These are phyloP conservation scores for Okapia johnstoni DNA, from an alignment of 2,113 vertebrate genomes.

Conservation along the genomic window DNA sequence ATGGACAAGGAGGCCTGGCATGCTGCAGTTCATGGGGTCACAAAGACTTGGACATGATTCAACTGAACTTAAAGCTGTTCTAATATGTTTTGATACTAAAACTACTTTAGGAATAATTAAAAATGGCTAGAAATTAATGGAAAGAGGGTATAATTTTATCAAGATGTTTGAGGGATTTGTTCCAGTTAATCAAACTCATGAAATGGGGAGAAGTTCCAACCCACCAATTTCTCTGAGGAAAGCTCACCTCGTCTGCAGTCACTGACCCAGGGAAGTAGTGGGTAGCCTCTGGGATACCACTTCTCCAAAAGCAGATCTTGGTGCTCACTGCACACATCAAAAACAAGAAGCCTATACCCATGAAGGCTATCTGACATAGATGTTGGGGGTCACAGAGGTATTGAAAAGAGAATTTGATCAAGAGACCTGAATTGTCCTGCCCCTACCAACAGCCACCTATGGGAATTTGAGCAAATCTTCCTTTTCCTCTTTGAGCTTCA, in stretches of 20 bases:
- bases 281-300: rapidly evolving
- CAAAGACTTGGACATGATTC: rapidly evolving
- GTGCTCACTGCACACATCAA: too few relatives aligned
- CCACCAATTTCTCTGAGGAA: too few relatives aligned
- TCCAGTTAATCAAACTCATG: neutral
- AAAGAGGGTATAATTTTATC: neutral
- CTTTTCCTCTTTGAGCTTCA: neutral
- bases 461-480: neutral
- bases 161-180: neutral
- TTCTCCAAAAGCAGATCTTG: neutral
- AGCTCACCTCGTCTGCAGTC: neutral
- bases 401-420: neutral
- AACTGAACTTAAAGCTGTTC: neutral
- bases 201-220: neutral
- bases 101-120: neutral
- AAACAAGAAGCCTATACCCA: neutral
- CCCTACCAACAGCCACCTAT: neutral
- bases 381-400: neutral
- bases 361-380: neutral
- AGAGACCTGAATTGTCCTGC: neutral
- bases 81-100: neutral
- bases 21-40: rapidly evolving
- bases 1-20: rapidly evolving
- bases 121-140: neutral
- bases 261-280: neutral